These are phyloP conservation scores for Glareola pratincola DNA, from an alignment of 2,113 vertebrate genomes.

Conservation along the genomic window DNA sequence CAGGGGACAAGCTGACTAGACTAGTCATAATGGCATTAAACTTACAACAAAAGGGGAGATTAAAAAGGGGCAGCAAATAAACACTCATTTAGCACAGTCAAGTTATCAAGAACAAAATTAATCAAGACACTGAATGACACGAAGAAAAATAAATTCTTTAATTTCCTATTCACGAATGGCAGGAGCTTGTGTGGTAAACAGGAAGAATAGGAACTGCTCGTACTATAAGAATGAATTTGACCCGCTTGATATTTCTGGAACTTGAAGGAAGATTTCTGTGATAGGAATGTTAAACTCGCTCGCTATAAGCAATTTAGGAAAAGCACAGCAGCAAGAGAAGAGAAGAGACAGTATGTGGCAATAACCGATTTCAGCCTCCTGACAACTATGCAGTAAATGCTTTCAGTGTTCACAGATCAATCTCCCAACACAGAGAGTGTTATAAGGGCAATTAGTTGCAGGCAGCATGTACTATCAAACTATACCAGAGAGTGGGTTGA, in stretches of 20 bases:
- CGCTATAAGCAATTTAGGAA: neutral
- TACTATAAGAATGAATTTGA: neutral
- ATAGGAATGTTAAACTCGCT: constrained; percentile 6
- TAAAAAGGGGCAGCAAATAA: constrained; percentile 52
- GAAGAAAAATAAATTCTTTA: constrained; percentile 63
- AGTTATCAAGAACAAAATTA: constrained; percentile 57
- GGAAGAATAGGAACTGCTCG: neutral
- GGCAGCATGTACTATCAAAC: neutral
- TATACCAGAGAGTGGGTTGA: neutral
- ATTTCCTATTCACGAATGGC: constrained; percentile 36
- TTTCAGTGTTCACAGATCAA: neutral
- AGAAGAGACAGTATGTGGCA: neutral
- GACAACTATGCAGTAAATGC: neutral
- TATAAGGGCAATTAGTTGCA: neutral
- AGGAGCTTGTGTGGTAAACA: constrained; percentile 8
- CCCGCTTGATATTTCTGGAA: neutral
- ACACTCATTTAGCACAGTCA: constrained; percentile 44
- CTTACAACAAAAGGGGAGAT: constrained; percentile 45
- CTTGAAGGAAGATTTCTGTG: constrained; percentile 2
- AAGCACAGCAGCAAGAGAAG: neutral
- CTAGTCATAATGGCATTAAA: constrained; percentile 52
- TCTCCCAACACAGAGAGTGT: neutral
- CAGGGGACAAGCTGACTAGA: constrained; percentile 34
- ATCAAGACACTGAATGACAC: constrained; percentile 49
- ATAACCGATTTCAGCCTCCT: neutral